Conservation (phyloP, 2,888 invertebrate genomes). For the Volucella inanis region DNA sequence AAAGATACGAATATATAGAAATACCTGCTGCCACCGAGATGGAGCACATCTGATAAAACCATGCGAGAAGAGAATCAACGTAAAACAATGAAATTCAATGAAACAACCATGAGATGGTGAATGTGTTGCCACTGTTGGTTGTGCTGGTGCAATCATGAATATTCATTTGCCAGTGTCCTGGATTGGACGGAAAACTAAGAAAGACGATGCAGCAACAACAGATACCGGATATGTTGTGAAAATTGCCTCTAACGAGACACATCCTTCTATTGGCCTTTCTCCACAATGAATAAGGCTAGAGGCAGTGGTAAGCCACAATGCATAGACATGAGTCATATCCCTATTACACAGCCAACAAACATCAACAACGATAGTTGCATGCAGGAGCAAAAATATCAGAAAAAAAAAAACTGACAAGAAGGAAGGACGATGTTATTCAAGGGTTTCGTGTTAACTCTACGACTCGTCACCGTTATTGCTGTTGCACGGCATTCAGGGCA, state of each 20-base stretch:
- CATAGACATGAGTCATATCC: slow-evolving; percentile 64
- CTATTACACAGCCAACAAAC: slow-evolving; percentile 7
- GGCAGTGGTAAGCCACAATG: slow-evolving; percentile 41
- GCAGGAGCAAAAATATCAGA: slow-evolving; percentile 30
- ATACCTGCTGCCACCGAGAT: slow-evolving; percentile 15
- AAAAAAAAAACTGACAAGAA: slow-evolving; percentile 32
- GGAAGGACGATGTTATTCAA: slow-evolving; percentile 70
- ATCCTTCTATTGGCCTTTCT: slow-evolving; percentile 56
- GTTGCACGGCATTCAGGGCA: slow-evolving; percentile 68
- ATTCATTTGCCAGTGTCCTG: slow-evolving; percentile 68
- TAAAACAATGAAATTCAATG: slow-evolving; percentile 72
- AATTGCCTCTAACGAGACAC: slow-evolving; percentile 70
- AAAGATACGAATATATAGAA: not conserved
- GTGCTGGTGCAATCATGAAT: slow-evolving; percentile 58
- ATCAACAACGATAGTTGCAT: slow-evolving; percentile 9
- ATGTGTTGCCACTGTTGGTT: not conserved
- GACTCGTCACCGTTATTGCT: slow-evolving; percentile 50
- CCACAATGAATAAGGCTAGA: slow-evolving; percentile 13
- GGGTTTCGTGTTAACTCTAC: slow-evolving; percentile 66
- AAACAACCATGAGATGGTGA: slow-evolving; percentile 54
- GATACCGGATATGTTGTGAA: slow-evolving; percentile 70
- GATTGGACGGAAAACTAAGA: slow-evolving; percentile 47
- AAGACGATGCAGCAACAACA: slow-evolving; percentile 29
- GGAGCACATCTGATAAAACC: slow-evolving; percentile 57
- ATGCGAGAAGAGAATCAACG: slow-evolving; percentile 45